Percentiles rank a stretch among this genome's conserved stretches.
phyloP scores from a whole-genome alignment of 1,140 invertebrate species.

The Drosophila obscura region DNA sequence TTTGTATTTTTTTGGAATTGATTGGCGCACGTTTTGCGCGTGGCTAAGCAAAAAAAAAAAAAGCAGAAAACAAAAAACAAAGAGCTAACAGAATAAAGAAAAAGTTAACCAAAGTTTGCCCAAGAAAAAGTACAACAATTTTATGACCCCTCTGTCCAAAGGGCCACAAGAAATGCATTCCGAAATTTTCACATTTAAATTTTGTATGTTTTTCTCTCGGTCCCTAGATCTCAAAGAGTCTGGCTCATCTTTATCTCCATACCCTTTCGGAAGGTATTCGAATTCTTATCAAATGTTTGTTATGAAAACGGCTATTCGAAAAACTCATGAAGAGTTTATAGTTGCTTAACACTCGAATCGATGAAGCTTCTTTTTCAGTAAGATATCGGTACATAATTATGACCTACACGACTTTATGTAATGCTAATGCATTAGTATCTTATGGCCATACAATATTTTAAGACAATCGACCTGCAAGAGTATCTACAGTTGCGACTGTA shows the following conservation, averaged over 20 bases:
- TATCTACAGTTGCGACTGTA: conserved; percentile 2
- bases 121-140: conserved; percentile 42
- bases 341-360: no score
- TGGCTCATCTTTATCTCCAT: conserved; percentile 14
- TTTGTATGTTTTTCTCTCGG: conserved; percentile 23
- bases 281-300: no score
- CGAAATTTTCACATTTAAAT: conserved; percentile 48
- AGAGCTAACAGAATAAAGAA: conserved; percentile 6
- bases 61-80: background rate
- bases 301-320: no score
- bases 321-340: no score
- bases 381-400: no score
- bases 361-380: no score
- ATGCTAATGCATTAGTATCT: no score
- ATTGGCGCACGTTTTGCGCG: conserved; percentile 81
- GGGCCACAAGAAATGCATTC: conserved; percentile 51
- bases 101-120: conserved; percentile 24
- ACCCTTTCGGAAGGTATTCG: no score
- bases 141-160: conserved; percentile 14
- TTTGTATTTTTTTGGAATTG: conserved; percentile 56
- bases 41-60: conserved; percentile 41
- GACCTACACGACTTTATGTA: no score
- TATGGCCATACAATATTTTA: no score
- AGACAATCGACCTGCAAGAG: conserved; percentile 1
- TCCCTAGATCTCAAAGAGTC: conserved; percentile 10